Evolutionary conservation across 2,113 vertebrate species (phyloP), one percentile per base, ranked within the genome.

Genomic region (Sapajus apella): DNA sequence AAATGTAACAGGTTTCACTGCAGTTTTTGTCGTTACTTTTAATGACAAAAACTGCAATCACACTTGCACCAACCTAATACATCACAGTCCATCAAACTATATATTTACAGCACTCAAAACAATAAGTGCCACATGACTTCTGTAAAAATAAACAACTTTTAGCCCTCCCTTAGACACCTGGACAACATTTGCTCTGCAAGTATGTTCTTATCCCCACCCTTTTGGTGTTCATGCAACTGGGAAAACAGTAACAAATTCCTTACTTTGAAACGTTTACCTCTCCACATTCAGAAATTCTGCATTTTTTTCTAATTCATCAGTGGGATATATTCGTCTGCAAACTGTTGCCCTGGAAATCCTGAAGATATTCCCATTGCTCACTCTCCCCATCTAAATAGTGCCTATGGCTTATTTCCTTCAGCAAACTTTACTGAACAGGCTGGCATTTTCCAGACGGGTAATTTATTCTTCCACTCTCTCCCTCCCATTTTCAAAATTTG

Each of bases 401-500:
- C 43, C 40, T 0, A 3, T 7, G 25, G 32, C 35, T 72, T 23
- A 43, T 27, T 64, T 87, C 40, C 61, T 86, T 84, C 30, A 47
- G 43, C 35, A 56, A 64, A 86, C 50, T 56, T 55, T 4, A 17
- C 17, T 35, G 43, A 75, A 37, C 0, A 66, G 10, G n/a, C 85
- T 83, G 43, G 32, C 37, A 45, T 40, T 61, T 87, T 55, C 77
- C 72, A 66, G 50, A 50, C 23, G 75, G 32, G 7, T 30, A 64
- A 77, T 25, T 30, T n/a, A 16, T 50, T 89, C 86, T 70, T 83
- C 47, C 40, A 32, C n/a, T 90, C 86, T 84, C 68, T 47, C 47
- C 52, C 80, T 66, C 73, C 58, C 45, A 25, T 81, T 96, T 95
- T 37, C 58, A 87, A 95, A 73, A 87, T 76, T 35, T 25, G 58